Conservation (phyloP, 2,888 invertebrate species). For the Deilephila porcellus region DNA sequence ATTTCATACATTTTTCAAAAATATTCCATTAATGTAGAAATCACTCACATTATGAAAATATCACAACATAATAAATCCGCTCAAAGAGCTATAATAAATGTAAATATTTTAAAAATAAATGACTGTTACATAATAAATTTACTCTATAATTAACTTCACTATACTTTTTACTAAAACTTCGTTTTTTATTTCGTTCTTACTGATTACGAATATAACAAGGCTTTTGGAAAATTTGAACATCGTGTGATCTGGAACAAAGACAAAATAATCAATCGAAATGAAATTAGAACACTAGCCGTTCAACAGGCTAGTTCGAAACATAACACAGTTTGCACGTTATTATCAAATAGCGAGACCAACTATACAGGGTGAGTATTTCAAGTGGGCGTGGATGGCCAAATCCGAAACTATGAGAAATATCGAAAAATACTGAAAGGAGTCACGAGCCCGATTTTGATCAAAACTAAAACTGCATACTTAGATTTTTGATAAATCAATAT, state of each 20-base stretch:
- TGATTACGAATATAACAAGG: conserved; percentile 58
- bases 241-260: conserved; percentile 8
- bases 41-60: conserved; percentile 80
- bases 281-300: conserved; percentile 1
- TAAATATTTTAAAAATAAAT: conserved; percentile 77
- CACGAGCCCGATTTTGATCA: too few relatives aligned
- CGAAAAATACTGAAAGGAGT: too few relatives aligned
- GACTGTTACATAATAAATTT: conserved; percentile 74
- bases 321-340: neutral
- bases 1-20: conserved; percentile 78
- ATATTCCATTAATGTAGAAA: conserved; percentile 77
- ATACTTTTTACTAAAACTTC: conserved; percentile 61
- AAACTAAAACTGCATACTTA: too few relatives aligned
- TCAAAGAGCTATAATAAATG: conserved; percentile 79
- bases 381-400: too few relatives aligned
- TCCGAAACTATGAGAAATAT: too few relatives aligned
- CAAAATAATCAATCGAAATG: neutral
- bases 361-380: too few relatives aligned
- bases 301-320: neutral
- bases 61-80: conserved; percentile 79
- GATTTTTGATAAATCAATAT: too few relatives aligned
- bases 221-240: conserved; percentile 43
- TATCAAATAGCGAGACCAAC: conserved; percentile 21
- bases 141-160: conserved; percentile 68
- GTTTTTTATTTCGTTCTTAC: conserved; percentile 59